phyloP scores from a whole-genome alignment of 2,888 invertebrate species.

The Agrochola litura region DNA sequence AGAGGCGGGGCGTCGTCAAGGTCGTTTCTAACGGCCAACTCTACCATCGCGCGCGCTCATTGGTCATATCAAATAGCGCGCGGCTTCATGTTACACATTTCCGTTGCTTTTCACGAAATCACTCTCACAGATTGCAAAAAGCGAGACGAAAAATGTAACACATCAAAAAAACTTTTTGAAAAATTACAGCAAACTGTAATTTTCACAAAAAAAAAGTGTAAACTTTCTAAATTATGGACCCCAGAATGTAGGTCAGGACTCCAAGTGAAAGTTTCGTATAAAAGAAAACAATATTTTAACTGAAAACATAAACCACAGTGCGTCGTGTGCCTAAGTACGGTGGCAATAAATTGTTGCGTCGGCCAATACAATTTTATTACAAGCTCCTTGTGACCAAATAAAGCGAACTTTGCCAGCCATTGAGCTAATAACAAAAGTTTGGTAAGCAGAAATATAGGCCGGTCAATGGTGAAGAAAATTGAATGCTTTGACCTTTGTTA shows the following conservation, averaged over 20 bases:
- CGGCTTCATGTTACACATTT: too few species aligned
- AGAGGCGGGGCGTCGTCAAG: too few species aligned
- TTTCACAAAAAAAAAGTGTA: neutral
- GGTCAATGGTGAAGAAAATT: conserved; percentile 5
- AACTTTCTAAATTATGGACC: conserved; percentile 13
- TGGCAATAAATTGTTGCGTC: conserved; percentile 19
- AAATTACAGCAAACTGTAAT: neutral
- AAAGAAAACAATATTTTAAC: conserved; percentile 4
- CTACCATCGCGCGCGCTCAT: too few species aligned
- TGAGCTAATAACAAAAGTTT: conserved; percentile 50
- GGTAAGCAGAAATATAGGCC: conserved; percentile 26
- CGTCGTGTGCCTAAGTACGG: conserved; percentile 26
- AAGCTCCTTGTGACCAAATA: conserved; percentile 23
- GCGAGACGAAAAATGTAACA: too few species aligned
- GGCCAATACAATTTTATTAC: conserved; percentile 28
- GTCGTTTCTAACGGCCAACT: too few species aligned
- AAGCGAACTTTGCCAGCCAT: conserved; percentile 14
- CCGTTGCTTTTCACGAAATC: too few species aligned
- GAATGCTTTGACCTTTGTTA: conserved; percentile 17
- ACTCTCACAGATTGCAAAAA: too few species aligned
- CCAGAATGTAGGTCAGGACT: conserved; percentile 22
- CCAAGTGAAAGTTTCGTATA: neutral
- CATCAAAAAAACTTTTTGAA: neutral
- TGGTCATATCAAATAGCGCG: too few species aligned
- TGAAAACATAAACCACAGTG: conserved; percentile 7